A percentile compares a stretch with the other conserved stretches of the same genome.
phyloP scores from a whole-genome alignment of 92 coral and sea anemone genomes.

The Plumapathes pennacea region DNA sequence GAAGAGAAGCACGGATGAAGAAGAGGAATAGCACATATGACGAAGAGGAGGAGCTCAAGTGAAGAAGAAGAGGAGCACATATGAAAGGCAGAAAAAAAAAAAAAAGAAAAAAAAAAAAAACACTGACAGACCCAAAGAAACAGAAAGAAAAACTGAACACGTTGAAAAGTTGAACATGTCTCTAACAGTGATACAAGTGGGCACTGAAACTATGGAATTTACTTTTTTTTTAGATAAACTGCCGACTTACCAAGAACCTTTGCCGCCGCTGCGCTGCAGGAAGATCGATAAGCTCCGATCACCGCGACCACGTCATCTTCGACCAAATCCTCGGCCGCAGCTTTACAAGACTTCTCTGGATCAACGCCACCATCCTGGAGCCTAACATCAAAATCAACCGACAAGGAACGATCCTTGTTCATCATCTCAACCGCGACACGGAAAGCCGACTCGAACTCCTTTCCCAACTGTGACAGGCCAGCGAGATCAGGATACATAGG shows the following conservation, averaged over 20 bases:
- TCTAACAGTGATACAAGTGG: no score
- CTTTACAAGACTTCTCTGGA: conserved; percentile 68
- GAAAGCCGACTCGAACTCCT: conserved; percentile 81
- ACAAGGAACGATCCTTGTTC: conserved; percentile 81
- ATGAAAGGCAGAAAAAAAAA: no score
- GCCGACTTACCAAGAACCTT: conserved; percentile 82
- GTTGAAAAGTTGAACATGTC: no score
- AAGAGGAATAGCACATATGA: no score
- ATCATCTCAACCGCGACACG: conserved; percentile 91
- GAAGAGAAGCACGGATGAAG: no score
- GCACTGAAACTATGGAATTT: no score
- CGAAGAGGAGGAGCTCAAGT: no score
- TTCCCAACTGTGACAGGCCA: conserved; percentile 85
- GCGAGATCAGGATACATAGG: conserved; percentile 87
- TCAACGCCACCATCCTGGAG: conserved; percentile 82
- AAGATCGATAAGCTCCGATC: conserved; percentile 91
- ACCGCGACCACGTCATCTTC: conserved; percentile 94
- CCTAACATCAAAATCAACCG: conserved; percentile 87
- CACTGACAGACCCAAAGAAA: no score
- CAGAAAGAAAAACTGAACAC: no score
- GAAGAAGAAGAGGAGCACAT: no score
- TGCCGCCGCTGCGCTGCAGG: conserved; percentile 87
- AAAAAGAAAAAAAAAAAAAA: no score
- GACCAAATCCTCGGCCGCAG: conserved; percentile 79
- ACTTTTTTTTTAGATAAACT: no score